Evolutionary conservation across 1,140 invertebrate genomes (phyloP).

Genomic region (Nebria ingens): DNA sequence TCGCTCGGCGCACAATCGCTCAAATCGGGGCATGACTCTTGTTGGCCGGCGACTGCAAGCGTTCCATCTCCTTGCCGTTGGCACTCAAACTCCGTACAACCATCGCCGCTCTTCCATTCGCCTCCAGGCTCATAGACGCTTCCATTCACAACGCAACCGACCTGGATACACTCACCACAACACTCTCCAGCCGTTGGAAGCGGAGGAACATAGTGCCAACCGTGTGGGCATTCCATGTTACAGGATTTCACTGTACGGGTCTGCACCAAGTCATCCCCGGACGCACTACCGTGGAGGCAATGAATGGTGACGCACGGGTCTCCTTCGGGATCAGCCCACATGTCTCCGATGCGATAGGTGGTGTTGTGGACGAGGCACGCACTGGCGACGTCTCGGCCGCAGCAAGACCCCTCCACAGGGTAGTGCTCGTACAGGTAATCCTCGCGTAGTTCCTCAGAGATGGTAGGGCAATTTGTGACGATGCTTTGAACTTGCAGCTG

Average conservation of each 20-base stretch:
- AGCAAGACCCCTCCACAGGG: constrained; percentile 26
- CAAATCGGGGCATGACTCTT: constrained; percentile 49
- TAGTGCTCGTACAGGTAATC: constrained; percentile 25
- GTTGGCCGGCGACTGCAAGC: constrained; percentile 41
- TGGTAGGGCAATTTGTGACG: constrained; percentile 20
- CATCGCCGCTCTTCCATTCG: constrained; percentile 51
- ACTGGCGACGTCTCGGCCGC: constrained; percentile 22
- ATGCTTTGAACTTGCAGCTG: constrained; percentile 26
- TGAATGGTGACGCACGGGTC: constrained; percentile 9
- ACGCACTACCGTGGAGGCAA: background rate
- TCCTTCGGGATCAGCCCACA: constrained; percentile 9
- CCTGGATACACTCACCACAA: constrained; percentile 60
- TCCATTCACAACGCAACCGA: constrained; percentile 49
- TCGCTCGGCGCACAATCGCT: constrained; percentile 43
- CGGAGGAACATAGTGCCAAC: constrained; percentile 14
- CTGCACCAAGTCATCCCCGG: constrained; percentile 36
- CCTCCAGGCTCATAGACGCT: constrained; percentile 39
- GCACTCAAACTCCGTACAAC: constrained; percentile 54
- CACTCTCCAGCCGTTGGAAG: constrained; percentile 38
- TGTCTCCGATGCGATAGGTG: constrained; percentile 17
- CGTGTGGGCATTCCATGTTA: constrained; percentile 25
- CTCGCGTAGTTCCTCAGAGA: constrained; percentile 21
- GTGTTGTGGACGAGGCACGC: constrained; percentile 28
- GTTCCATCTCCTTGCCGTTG: constrained; percentile 35
- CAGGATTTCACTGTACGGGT: constrained; percentile 42